Evolutionary conservation across 2,797 vertebrate species (phyloP), one percentile per base, ranked within the genome.

Genomic region (Onychomys torridus): DNA sequence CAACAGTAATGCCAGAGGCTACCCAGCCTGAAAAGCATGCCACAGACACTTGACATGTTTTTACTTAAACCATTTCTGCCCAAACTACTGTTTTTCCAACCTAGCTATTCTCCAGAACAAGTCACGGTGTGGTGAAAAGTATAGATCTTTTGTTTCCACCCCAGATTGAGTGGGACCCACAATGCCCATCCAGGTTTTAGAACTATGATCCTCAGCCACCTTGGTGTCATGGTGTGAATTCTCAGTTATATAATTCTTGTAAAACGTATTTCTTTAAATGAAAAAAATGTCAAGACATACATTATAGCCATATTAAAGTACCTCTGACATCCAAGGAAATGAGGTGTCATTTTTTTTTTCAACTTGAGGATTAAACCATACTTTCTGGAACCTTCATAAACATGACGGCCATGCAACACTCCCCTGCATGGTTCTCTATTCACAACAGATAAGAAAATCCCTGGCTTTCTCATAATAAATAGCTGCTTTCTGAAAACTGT

Each of bases 401-500:
- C 29, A 87, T 7, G 40, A 85, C 34, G 77, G 91, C n/a, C 71
- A 92, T 55, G 75, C 37, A 81, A 4, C 82, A 37, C 27, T 79
- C 85, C 63, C 29, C 83, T 92, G 27, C 77, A 86, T 17, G 71
- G 67, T 90, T 96, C 94, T 89, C 17, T 46, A 69, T 76, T 89
- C 94, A 49, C 27, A 86, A 76, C 69, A 78, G 94, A 90, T 77
- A 94, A 96, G 91, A 93, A 96, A 97, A 96, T 87, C 84, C 81
- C 83, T 75, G 52, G 91, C 91, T 97, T 78, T 65, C 75, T 92
- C 65, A 27, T 89, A 95, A 96, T 89, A 95, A 91, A 89, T 77
- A 88, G 87, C 79, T 96, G 77, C 89, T 86, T 96, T 93, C 94
- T 93, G 93, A 97, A 95, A 97, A 94, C 76, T 97, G 93, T 96